Conservation (phyloP, 2,888 invertebrate genomes). For the Punctoribates punctum region DNA sequence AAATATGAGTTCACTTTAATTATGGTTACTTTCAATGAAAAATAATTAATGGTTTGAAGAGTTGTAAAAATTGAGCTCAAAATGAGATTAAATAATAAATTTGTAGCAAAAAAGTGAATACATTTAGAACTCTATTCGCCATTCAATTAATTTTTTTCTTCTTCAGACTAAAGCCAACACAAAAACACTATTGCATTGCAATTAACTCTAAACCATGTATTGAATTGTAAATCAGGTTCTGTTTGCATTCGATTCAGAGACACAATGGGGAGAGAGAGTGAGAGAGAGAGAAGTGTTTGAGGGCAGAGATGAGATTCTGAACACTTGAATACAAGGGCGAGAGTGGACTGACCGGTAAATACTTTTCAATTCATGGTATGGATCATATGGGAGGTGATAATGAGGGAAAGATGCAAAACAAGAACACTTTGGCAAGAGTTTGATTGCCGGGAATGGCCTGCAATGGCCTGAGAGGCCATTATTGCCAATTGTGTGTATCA, state of each 20-base stretch:
- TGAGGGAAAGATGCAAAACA: constrained; percentile 23
- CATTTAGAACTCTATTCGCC: too few species aligned
- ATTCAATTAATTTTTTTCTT: too few species aligned
- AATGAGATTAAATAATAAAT: too few species aligned
- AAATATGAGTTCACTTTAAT: too few species aligned
- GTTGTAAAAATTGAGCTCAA: too few species aligned
- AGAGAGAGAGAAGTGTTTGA: not conserved
- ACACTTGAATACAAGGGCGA: not conserved
- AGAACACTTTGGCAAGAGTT: too few species aligned
- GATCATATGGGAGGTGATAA: constrained; percentile 13
- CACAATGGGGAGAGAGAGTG: not conserved
- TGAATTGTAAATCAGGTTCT: constrained; percentile 21
- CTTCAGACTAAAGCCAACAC: not conserved
- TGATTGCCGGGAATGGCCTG: too few species aligned
- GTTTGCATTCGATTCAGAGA: not conserved
- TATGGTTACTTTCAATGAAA: too few species aligned
- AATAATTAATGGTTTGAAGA: too few species aligned
- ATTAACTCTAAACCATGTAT: not conserved
- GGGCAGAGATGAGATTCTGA: not conserved
- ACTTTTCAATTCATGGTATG: not conserved
- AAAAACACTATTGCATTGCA: constrained; percentile 4
- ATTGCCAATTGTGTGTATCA: constrained; percentile 11
- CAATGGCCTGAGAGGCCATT: not conserved
- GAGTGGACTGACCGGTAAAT: not conserved
- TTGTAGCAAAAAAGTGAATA: too few species aligned